Evolutionary conservation across 2,113 vertebrate species (phyloP), one percentile per base, ranked within the genome.

Genomic region (Paralichthys olivaceus): DNA sequence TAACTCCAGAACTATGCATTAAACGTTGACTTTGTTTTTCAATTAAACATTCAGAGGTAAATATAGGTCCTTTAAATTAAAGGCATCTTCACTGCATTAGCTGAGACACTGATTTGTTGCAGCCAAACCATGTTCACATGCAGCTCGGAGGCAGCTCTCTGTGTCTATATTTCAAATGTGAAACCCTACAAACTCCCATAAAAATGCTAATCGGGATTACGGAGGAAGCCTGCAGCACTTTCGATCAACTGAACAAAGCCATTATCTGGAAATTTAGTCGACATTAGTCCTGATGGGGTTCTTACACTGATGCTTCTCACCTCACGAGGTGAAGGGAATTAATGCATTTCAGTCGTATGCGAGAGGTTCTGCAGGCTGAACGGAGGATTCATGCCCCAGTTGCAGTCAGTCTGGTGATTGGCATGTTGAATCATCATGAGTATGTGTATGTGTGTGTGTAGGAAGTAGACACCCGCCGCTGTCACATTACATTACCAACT

Each of bases 201-300:
- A 89, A 92, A 88, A 92, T 91, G 91, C 84, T 87, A 92, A 92
- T 89, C 13, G 60, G 76, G 79, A 86, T 85, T 81, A 82, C n/a
- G 49, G 53, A 54, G 75, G 60, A 57, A 69, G 73, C 60, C 81
- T 59, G 5, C 32, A 66, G 84, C 67, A 25, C 64, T 72, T 79
- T 59, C 15, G 3, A 9, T 75, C 64, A 37, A 4, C 81, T 57
- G 25, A 79, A 69, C 73, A 67, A 82, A 51, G 79, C 58, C 49
- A 86, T 90, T 80, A 78, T 84, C n/a, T 77, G 67, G 59, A 87
- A 85, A 92, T 89, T 81, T 85, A 80, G 80, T 40, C 69, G 79
- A 83, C 84, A 87, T 93, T 85, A 85, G 83, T 64, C 45, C n/a
- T 23, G 72, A 83, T 79, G 15, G n/a, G 34, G 51, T 49, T 72